Base-by-base conservation (phyloP, 2,888 invertebrate genomes). In the Campoletis raptor region DNA sequence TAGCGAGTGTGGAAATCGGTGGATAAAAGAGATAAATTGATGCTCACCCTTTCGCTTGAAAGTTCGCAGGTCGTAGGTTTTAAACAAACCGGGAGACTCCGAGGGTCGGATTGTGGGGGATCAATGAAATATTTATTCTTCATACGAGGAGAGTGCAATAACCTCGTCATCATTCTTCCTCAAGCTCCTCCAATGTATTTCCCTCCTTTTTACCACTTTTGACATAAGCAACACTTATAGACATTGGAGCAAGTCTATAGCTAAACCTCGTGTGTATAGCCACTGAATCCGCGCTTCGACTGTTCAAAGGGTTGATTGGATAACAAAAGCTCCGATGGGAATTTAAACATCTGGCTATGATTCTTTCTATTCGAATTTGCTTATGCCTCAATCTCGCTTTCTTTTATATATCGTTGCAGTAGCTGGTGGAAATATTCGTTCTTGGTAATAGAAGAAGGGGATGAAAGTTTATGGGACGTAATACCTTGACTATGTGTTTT, bases 131-230 rank as follows among this genome's bases (percentile, higher is more conserved):
- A 74, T 86, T 61, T 73, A 83, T 76, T 40, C 73, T 12, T 12
- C 12, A 6, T 61, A 61, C 21, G 21, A 40, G n/a, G 37, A n/a
- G 83, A 37, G 86, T 78, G 83, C 86, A 83, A 81, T 52, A 86
- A 83, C 86, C 86, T 81, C 54, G 73, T 83, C 77, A 52, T 70
- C 54, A 66, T 18, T n/a, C 24, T 67, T 67, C 45, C 45, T 67
- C 30, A 72, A 45, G 78, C 66, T 85, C 67, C n/a, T 61, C 21
- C 37, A 67, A 24, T 70, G 42, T 67, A 45, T 73, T 67, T 36
- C n/a, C 57, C 45, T 70, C 45, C 36, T 74, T 67, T 45, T 67
- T 45, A 67, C 48, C 64, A 40, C 42, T 21, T 81, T 15, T 21
- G 12, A 36, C 52, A 18, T 40, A 4, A 40, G n/a, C 36, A 72